These are phyloP conservation scores for Chrysomela aeneicollis DNA, from an alignment of 2,888 invertebrate species.

Conservation along the genomic window DNA sequence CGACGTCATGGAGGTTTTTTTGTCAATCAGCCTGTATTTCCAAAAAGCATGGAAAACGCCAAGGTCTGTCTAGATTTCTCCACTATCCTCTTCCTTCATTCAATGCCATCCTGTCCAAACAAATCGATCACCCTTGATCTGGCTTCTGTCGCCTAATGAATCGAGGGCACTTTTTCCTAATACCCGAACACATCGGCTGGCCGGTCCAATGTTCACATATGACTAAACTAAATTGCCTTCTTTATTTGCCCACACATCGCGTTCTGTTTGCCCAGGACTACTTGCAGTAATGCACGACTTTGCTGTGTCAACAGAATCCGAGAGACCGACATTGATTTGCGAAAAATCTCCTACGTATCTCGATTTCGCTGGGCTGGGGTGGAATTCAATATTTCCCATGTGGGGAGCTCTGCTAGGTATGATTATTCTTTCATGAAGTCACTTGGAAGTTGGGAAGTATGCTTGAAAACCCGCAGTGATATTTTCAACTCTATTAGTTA, in stretches of 20 bases:
- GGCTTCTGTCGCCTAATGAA: slow-evolving; percentile 41
- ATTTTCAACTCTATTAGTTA: no score
- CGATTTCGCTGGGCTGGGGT: not conserved
- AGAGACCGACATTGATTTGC: slow-evolving; percentile 54
- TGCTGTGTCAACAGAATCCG: slow-evolving; percentile 51
- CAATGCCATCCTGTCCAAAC: slow-evolving; percentile 22
- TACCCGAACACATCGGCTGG: slow-evolving; percentile 36
- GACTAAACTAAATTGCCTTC: slow-evolving; percentile 50
- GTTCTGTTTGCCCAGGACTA: slow-evolving; percentile 54
- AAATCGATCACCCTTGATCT: slow-evolving; percentile 33
- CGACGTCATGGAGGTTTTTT: no score
- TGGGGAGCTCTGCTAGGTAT: no score
- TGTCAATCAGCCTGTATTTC: no score
- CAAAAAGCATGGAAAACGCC: no score
- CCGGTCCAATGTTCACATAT: slow-evolving; percentile 42
- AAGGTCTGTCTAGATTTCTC: no score
- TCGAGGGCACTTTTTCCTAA: slow-evolving; percentile 48
- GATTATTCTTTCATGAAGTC: no score
- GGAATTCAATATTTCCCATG: not conserved
- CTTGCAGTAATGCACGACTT: slow-evolving; percentile 57
- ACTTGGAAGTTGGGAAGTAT: no score
- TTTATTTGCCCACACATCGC: slow-evolving; percentile 54
- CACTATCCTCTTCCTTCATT: not conserved
- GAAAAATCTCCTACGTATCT: slow-evolving; percentile 37
- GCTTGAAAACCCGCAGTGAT: no score